Base-by-base conservation (phyloP, 1,140 invertebrate species). In the Heterodera schachtii region DNA sequence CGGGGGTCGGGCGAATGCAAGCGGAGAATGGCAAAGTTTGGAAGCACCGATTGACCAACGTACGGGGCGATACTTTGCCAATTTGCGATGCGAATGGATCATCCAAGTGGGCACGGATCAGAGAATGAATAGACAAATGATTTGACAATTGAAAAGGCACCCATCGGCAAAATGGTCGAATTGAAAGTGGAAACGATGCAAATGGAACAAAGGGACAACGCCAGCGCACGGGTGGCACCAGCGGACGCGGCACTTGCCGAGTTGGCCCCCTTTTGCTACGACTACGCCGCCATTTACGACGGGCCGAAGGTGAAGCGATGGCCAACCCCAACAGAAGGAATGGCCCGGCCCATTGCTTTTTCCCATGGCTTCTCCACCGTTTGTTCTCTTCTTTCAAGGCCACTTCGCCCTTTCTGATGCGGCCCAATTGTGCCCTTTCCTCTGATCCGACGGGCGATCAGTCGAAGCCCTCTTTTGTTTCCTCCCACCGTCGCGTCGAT, bases 241-340 rank as follows among this genome's bases (percentile, higher is more conserved):
- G 52, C 75, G 4, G 64, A 11, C 41, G 43, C 75, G 41, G 43
- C 49, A 16, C 41, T 47, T 57, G 47, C 47, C 2, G 70, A 60
- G 67, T 21, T 80, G 41, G 75, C 47, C n/a, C 60, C 41, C 13
- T 75, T 43, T 9, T 86, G 85, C 73, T 86, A 86, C 69, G 85
- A 86, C 66, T 86, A 84, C 80, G 46, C 87, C 19, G 85, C 85
- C 43, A 90, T 89, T 69, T 89, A 89, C 78, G 88, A 89, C 76
- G 88, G 88, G 31, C 83, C 83, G 16, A 84, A 85, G 76, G 80
- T 78, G 31, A 31, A 31, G 31, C 0, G 31, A 31, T 31, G 31
- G 31, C 31, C 31, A 31, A 31, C 31, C 31, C 31, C 31, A 31
- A 1, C 31, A 31, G 31, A 31, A 31, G 31, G 31, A 31, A 31